phyloP scores from a whole-genome alignment of 2,113 vertebrate genomes.

The Sphyrna mokarran region DNA sequence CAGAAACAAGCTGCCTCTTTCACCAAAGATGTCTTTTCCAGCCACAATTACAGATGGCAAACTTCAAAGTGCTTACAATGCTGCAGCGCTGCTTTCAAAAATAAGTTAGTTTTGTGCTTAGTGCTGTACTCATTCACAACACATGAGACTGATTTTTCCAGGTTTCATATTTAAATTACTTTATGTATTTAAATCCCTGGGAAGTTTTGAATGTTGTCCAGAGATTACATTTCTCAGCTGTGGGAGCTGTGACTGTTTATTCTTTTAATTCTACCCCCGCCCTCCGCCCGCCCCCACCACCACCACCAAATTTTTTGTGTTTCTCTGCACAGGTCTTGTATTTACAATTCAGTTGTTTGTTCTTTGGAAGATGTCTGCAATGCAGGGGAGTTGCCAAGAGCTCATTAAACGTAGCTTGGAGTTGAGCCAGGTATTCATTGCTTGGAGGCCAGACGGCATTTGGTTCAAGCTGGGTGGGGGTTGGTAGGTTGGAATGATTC shows the following conservation, averaged over 20 bases:
- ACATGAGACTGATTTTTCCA: background rate
- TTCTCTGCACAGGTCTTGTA: background rate
- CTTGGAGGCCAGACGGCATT: constrained; percentile 15
- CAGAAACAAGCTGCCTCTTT: background rate
- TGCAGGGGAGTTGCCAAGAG: constrained; percentile 12
- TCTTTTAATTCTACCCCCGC: too few species aligned
- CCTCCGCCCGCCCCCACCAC: too few species aligned
- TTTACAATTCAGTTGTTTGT: background rate
- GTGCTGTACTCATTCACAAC: background rate
- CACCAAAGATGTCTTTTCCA: background rate
- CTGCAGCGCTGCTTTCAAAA: background rate
- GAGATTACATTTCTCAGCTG: background rate
- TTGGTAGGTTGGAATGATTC: constrained; percentile 23
- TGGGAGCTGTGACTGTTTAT: background rate
- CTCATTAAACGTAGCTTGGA: constrained; percentile 27
- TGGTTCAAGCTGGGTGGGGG: constrained; percentile 1
- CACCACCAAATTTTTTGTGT: background rate
- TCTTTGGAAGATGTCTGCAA: constrained; percentile 25
- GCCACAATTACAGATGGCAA: background rate
- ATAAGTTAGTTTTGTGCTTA: too few species aligned
- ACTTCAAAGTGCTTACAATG: background rate
- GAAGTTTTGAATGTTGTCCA: background rate
- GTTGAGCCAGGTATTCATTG: constrained; percentile 10
- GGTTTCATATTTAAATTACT: background rate
- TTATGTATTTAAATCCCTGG: background rate